Percentiles rank a stretch among this genome's conserved stretches.
Conservation (phyloP, 1,140 invertebrate species). For the Eriocheir sinensis region DNA sequence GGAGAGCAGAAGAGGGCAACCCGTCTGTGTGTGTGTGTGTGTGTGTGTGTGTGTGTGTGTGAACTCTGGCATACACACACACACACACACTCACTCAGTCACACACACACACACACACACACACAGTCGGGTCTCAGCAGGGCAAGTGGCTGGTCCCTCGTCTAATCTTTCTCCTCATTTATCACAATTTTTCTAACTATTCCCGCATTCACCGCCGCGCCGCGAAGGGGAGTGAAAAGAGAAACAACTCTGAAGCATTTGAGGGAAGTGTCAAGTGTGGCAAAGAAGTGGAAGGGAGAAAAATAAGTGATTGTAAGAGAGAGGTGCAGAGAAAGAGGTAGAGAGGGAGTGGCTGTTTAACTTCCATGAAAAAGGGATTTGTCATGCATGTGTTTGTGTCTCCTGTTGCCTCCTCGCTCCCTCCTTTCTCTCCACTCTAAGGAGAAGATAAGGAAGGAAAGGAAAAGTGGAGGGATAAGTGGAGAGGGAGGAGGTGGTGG, state of each 20-base stretch:
- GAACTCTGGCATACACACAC: not conserved
- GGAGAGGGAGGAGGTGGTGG: not conserved
- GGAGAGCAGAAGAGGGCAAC: not conserved
- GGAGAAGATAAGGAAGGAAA: not conserved
- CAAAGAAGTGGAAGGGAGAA: not conserved
- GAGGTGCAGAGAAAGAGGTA: not conserved
- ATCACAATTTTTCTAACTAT: not conserved
- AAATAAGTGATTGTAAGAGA: not conserved
- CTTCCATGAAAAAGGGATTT: too few relatives aligned
- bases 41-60: not conserved
- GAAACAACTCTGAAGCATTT: not conserved
- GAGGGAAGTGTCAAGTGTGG: not conserved
- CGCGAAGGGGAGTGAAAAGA: not conserved
- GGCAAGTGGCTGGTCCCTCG: not conserved
- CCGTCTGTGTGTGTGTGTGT: not conserved
- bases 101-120: not conserved
- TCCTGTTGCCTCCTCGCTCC: not conserved
- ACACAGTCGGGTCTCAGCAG: not conserved
- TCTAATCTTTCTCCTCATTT: not conserved
- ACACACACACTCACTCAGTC: not conserved
- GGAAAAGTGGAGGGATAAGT: not conserved
- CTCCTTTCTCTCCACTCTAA: too few relatives aligned
- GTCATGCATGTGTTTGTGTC: not conserved
- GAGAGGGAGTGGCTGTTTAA: too few relatives aligned
- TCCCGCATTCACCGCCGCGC: not conserved